Base-by-base conservation (phyloP, 2,888 invertebrate species). In the Baccha elongata region DNA sequence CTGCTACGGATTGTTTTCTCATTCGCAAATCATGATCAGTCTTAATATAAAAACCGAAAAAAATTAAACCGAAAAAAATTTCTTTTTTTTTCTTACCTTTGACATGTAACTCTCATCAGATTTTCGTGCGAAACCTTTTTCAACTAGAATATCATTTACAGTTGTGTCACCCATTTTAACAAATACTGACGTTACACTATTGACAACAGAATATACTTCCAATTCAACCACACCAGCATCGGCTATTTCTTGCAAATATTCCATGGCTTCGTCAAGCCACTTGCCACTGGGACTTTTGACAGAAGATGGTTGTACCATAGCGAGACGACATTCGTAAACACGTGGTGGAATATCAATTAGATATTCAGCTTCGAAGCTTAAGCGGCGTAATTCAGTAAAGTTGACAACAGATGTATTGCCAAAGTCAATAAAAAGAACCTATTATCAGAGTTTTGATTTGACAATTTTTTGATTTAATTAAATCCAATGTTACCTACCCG, bases 41-140 rank as follows among this genome's bases (percentile, higher is more conserved):
- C 93, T 93, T 86, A n/a, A 32, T n/a, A 23, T 6, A 40, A 4
- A 32, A 46, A 64, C n/a, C n/a, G n/a, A n/a, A 15, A n/a, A 26
- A 60, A 60, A 8, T 44, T 8, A 42, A 26, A 3, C 6, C 3
- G 26, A 26, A 26, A 26, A 4, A 37, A 0, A 26, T 26, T 17
- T 11, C 17, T 17, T 26, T 26, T 11, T 17, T 6, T 17, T 7
- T 29, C 85, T 79, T 88, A 94, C 94, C 91, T 94, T 94, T 0
- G 97, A 98, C 53, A 95, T 92, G 87, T 94, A 96, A 87, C 93
- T 94, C 88, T 98, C 98, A 85, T 96, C 95, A 6, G 93, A 92
- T 11, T 90, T 87, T 52, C 94, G 93, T 0, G 96, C 97, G 85
- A 91, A 93, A 0, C 93, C 93, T 10, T 92, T 88, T 0, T 92